These are phyloP conservation scores for Eumaeus atala DNA, from an alignment of 1,140 invertebrate genomes.

Conservation along the genomic window DNA sequence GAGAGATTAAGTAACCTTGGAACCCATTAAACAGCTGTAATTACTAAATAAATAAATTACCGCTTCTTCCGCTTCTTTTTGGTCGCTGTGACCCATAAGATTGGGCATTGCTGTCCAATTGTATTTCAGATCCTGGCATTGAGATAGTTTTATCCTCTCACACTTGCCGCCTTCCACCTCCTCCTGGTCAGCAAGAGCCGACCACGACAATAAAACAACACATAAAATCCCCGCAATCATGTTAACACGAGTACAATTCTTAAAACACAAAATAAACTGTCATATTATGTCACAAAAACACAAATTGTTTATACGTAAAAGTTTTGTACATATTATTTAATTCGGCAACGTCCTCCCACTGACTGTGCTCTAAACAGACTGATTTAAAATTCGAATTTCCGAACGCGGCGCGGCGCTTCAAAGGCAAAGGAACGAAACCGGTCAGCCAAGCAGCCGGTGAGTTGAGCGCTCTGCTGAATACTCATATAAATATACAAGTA, in stretches of 20 bases:
- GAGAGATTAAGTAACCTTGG: no score
- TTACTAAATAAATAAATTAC: slow-evolving; percentile 59
- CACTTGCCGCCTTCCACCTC: slow-evolving; percentile 76
- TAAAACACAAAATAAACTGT: slow-evolving; percentile 30
- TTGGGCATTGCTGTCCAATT: slow-evolving; percentile 93
- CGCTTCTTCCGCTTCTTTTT: slow-evolving; percentile 82
- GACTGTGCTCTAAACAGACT: slow-evolving; percentile 40
- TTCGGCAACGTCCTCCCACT: slow-evolving; percentile 28
- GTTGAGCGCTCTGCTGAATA: slow-evolving; percentile 14
- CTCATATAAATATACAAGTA: slow-evolving; percentile 46
- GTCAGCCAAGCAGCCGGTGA: slow-evolving; percentile 31
- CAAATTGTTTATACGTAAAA: slow-evolving; percentile 40
- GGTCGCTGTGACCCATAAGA: slow-evolving; percentile 84
- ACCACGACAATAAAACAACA: slow-evolving; percentile 47
- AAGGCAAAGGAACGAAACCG: slow-evolving; percentile 61
- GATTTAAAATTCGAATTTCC: slow-evolving; percentile 43
- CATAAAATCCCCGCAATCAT: slow-evolving; percentile 57
- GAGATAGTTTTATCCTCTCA: slow-evolving; percentile 85
- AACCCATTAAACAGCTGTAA: no score
- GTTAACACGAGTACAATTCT: slow-evolving; percentile 30
- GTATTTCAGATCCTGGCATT: slow-evolving; percentile 89
- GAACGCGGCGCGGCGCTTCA: slow-evolving; percentile 52
- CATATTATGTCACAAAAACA: slow-evolving; percentile 47
- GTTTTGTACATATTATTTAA: slow-evolving; percentile 37
- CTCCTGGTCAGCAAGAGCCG: slow-evolving; percentile 52